phyloP scores from a whole-genome alignment of 1,140 invertebrate genomes.

The Drosophila mauritiana region DNA sequence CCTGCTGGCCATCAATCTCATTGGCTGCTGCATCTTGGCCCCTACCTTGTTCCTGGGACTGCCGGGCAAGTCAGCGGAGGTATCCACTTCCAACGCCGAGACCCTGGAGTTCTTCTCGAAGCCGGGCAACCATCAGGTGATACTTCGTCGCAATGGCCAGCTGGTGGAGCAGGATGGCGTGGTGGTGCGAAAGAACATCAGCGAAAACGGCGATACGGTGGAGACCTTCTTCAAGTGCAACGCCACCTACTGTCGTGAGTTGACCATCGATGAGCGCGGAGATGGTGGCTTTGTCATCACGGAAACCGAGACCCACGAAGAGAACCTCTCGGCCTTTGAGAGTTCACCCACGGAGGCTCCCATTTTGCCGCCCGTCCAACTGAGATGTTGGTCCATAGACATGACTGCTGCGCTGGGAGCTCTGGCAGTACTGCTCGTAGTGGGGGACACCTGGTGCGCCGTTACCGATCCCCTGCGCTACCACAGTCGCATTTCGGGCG shows the following conservation, averaged over 20 bases:
- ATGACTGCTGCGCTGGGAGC: constrained; percentile 85
- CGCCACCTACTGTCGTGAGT: constrained; percentile 64
- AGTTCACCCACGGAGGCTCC: constrained; percentile 17
- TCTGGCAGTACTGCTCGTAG: constrained; percentile 92
- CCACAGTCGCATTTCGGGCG: constrained; percentile 90
- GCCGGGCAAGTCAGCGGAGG: constrained; percentile 4
- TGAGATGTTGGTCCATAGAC: constrained; percentile 83
- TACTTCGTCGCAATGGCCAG: constrained; percentile 68
- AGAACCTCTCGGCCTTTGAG: constrained; percentile 60
- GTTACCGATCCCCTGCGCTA: constrained; percentile 95
- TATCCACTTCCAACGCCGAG: constrained; percentile 28
- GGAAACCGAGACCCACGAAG: constrained; percentile 74
- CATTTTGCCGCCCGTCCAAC: constrained; percentile 48
- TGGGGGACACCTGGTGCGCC: constrained; percentile 94
- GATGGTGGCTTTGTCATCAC: constrained; percentile 71
- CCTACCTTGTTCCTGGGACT: constrained; percentile 76
- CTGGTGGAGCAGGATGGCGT: constrained; percentile 78
- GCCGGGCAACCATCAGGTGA: constrained; percentile 78
- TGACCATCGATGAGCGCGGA: constrained; percentile 75
- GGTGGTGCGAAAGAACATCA: constrained; percentile 54
- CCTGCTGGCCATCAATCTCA: constrained; percentile 80
- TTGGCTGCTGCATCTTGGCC: constrained; percentile 79
- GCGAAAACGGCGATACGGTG: constrained; percentile 53
- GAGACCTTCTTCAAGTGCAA: constrained; percentile 80
- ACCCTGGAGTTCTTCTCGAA: constrained; percentile 75